Evolutionary conservation across 2,888 invertebrate species (phyloP).

Genomic region (Hemithea aestivaria): DNA sequence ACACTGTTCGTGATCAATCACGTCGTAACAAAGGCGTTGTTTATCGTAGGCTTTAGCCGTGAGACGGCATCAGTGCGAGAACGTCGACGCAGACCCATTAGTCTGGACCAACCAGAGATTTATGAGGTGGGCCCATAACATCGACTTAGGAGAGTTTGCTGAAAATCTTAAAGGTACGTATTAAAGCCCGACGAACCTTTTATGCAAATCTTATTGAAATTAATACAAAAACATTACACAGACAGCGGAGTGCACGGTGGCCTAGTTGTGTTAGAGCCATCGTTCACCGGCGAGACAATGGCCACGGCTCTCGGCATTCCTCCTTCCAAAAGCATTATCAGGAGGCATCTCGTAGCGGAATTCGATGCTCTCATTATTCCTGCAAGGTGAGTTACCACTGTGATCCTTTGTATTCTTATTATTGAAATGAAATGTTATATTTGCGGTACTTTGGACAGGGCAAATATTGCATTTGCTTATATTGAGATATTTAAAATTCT

Average conservation of each 20-base stretch:
- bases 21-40: slow-evolving; percentile 39
- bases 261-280: slow-evolving; percentile 94
- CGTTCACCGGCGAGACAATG: slow-evolving; percentile 96
- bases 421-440: slow-evolving; percentile 40
- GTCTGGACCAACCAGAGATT: slow-evolving; percentile 98
- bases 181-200: slow-evolving; percentile 6
- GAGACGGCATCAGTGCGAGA: slow-evolving; percentile 92
- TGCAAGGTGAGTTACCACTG: slow-evolving; percentile 84
- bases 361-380: slow-evolving; percentile 94
- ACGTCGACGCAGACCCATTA: slow-evolving; percentile 92
- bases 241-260: slow-evolving; percentile 98
- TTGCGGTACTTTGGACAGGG: slow-evolving; percentile 28
- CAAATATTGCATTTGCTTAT: slow-evolving; percentile 16
- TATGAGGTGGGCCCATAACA: slow-evolving; percentile 95
- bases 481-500: slow-evolving; percentile 9
- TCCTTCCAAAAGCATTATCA: slow-evolving; percentile 94
- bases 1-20: slow-evolving; percentile 37
- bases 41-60: slow-evolving; percentile 87
- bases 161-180: slow-evolving; percentile 91
- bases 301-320: slow-evolving; percentile 95
- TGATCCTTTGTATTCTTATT: not conserved
- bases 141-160: slow-evolving; percentile 95
- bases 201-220: not conserved
- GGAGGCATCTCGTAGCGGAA: slow-evolving; percentile 94
- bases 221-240: slow-evolving; percentile 43